Base-by-base conservation (phyloP, 2,113 vertebrate genomes). In the Vulpes lagopus region DNA sequence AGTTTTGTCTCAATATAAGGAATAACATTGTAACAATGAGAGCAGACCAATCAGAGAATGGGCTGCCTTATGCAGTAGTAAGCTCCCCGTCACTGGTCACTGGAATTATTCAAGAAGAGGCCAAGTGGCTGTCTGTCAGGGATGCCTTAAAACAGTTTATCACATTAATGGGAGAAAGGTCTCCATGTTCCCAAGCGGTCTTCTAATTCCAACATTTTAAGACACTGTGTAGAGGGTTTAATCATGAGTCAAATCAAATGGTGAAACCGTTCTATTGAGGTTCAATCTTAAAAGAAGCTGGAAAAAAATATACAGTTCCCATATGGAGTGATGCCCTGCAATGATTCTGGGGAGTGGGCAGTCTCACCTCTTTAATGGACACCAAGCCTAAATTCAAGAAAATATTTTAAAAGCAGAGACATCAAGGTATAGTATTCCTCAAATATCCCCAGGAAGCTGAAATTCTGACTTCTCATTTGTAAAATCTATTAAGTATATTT, bases 1-100 rank as follows among this genome's bases (percentile, higher is more conserved):
- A 98, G 98, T 97, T 98, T 98, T 96, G 98, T 97, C 96, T 98
- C 79, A 97, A 97, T 98, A 98, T 96, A 97, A 97, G 97, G 97
- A 98, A 98, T 98, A 98, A 98, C 98, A 97, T 96, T 97, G 96
- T 97, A 96, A 98, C 96, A 97, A 89, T 35, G 84, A 96, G 78
- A 97, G 97, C 98, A 98, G 98, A 97, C 98, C 98, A 96, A 97
- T 96, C 97, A 94, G 92, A 97, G 97, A 97, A 97, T 91, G 97
- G 97, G 97, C 97, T 98, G 98, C 98, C 97, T 98, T 97, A 94
- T 97, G 91, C 97, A 94, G 76, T 81, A 98, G 97, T 98, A 98
- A 98, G 95, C 97, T 98, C 97, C 97, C 96, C 97, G 32, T 95
- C 98, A 98, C 97, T 97, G 97, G 97, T 98, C 97, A 93, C 97